Conservation (phyloP, 2,113 vertebrate species). For the Coreoperca whiteheadi region DNA sequence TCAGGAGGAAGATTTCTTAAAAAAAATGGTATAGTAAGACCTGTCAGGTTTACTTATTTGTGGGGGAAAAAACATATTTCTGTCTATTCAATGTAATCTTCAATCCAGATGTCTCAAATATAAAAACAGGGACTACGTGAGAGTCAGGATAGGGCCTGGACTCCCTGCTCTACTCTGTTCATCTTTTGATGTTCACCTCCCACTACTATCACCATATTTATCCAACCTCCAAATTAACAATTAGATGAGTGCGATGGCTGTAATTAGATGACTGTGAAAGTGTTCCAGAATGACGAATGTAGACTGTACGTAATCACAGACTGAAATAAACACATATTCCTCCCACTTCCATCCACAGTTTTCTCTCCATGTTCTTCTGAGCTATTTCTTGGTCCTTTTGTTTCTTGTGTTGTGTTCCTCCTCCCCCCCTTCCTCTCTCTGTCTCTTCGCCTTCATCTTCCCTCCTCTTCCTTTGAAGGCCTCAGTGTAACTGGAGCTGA, state of each 20-base stretch:
- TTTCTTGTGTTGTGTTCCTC: constrained; percentile 6
- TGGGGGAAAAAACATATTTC: no score
- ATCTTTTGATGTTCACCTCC: not conserved
- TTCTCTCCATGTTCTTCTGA: not conserved
- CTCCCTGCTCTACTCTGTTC: not conserved
- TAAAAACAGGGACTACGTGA: not conserved
- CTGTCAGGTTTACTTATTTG: not conserved
- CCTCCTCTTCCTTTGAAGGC: constrained; percentile 36
- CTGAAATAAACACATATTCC: not conserved
- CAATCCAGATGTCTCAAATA: not conserved
- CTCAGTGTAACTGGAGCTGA: constrained; percentile 29
- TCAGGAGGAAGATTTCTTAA: no score
- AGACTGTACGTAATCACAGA: not conserved
- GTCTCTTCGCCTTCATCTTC: constrained; percentile 5
- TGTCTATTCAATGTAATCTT: no score
- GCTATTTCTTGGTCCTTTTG: constrained; percentile 1
- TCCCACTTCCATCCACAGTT: not conserved
- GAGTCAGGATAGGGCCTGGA: not conserved
- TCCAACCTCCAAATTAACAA: not conserved
- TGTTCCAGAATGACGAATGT: not conserved
- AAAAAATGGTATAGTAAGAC: not conserved
- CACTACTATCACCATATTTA: not conserved
- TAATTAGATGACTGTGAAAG: not conserved
- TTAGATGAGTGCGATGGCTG: not conserved
- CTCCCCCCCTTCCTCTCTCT: not conserved